A percentile compares a stretch with the other conserved stretches of the same genome.
phyloP scores from a whole-genome alignment of 2,888 invertebrate species.

The Drosophila rellima region DNA sequence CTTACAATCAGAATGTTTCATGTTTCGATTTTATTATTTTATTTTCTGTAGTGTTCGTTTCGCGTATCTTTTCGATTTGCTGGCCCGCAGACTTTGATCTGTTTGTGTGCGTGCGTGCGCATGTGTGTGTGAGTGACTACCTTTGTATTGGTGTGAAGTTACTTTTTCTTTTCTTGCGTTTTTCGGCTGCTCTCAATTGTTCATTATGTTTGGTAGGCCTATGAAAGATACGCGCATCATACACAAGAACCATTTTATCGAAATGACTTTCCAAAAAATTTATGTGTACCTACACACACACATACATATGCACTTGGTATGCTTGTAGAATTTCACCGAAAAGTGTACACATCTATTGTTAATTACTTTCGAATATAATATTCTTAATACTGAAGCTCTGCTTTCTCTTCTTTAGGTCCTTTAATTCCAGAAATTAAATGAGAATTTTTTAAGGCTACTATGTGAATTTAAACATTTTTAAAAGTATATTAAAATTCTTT shows the following conservation, averaged over 20 bases:
- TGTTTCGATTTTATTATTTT: conserved; percentile 82
- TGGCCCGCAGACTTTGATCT: conserved; percentile 47
- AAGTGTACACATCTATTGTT: conserved; percentile 8
- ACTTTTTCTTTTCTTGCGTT: conserved; percentile 78
- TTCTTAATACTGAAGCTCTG: background rate
- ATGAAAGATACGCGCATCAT: conserved; percentile 63
- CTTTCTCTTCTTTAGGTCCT: background rate
- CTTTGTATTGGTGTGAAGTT: conserved; percentile 65
- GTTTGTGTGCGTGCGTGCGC: conserved; percentile 30
- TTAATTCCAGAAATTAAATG: too few relatives aligned
- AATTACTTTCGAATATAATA: conserved; percentile 58
- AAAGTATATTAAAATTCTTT: background rate
- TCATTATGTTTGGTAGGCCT: conserved; percentile 71
- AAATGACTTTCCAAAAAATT: conserved; percentile 60
- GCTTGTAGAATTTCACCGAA: conserved; percentile 33
- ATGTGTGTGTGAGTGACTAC: conserved; percentile 27
- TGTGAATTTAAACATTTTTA: too few relatives aligned
- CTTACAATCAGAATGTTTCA: conserved; percentile 85
- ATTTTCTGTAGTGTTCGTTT: conserved; percentile 65
- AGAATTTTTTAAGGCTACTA: too few relatives aligned
- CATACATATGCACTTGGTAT: background rate
- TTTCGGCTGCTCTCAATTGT: conserved; percentile 77
- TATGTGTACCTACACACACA: conserved; percentile 5
- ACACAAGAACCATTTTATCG: conserved; percentile 74
- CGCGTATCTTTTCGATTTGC: conserved; percentile 74